Conservation (phyloP, 2,888 invertebrate species). For the Bursaphelenchus okinawaensis region DNA sequence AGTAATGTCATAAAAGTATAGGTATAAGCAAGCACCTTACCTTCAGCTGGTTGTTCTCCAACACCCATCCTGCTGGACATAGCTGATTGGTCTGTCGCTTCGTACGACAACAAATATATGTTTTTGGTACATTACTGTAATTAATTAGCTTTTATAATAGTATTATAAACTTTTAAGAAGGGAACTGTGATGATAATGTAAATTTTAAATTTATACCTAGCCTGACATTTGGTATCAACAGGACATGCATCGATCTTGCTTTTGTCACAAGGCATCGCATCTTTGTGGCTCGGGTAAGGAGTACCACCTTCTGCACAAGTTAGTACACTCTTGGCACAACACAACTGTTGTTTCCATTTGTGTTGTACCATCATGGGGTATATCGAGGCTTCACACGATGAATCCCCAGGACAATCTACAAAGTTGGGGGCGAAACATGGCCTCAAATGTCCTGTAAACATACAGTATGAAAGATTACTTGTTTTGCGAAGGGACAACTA, state of each 20-base stretch:
- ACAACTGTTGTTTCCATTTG: constrained; percentile 16
- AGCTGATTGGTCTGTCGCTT: neutral
- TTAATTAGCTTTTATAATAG: too few relatives aligned
- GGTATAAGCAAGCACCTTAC: too few relatives aligned
- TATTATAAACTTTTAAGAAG: neutral
- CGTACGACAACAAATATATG: neutral
- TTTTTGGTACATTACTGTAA: neutral
- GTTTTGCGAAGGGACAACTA: too few relatives aligned
- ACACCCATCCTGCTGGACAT: neutral
- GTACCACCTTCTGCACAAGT: constrained; percentile 20
- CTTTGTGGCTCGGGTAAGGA: constrained; percentile 21
- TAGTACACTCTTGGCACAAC: constrained; percentile 18
- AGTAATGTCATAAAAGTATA: neutral
- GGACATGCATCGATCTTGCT: constrained; percentile 22
- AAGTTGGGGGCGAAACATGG: constrained; percentile 10
- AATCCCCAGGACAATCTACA: constrained; percentile 23
- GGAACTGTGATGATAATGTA: neutral
- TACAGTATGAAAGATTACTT: too few relatives aligned
- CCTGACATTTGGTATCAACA: constrained; percentile 24
- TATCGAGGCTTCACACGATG: constrained; percentile 23
- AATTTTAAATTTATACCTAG: constrained; percentile 2
- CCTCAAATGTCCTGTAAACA: constrained; percentile 13
- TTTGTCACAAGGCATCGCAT: constrained; percentile 27
- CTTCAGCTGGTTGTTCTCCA: neutral
- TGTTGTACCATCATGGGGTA: neutral